A percentile compares a stretch with the other conserved stretches of the same genome.
Conservation (phyloP, 2,888 invertebrate genomes). For the Sepioteuthis lessoniana region DNA sequence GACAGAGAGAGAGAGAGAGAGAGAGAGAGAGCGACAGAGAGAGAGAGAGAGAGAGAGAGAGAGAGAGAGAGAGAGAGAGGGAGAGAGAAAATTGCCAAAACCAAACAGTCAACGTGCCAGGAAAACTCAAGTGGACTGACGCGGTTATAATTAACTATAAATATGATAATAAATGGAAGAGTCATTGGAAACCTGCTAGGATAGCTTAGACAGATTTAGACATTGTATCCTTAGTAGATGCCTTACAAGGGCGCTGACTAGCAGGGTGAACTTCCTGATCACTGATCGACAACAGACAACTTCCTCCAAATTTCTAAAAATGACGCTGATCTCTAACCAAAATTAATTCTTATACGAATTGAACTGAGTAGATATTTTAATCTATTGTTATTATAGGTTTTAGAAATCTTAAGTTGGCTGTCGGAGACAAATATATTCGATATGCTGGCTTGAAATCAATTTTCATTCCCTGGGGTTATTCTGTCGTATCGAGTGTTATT, state of each 20-base stretch:
- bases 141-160: too few relatives aligned
- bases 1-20: too few relatives aligned
- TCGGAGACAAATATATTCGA: conserved; percentile 17
- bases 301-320: neutral
- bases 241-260: neutral
- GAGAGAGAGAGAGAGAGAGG: too few relatives aligned
- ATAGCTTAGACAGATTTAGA: neutral
- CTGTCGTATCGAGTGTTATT: neutral
- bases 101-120: too few relatives aligned
- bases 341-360: neutral
- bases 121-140: too few relatives aligned
- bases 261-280: neutral
- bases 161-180: too few relatives aligned
- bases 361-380: conserved; percentile 2
- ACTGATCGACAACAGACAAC: neutral
- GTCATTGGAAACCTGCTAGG: too few relatives aligned
- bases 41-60: too few relatives aligned
- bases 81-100: too few relatives aligned
- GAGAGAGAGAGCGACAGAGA: too few relatives aligned
- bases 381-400: conserved; percentile 15
- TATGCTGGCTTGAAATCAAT: neutral
- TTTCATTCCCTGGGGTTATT: neutral
- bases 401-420: too few relatives aligned
- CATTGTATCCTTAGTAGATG: neutral
- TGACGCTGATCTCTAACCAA: neutral